Base-by-base conservation (phyloP, 35 echinoderm and acorn worm genomes). In the Stichopus chloronotus region DNA sequence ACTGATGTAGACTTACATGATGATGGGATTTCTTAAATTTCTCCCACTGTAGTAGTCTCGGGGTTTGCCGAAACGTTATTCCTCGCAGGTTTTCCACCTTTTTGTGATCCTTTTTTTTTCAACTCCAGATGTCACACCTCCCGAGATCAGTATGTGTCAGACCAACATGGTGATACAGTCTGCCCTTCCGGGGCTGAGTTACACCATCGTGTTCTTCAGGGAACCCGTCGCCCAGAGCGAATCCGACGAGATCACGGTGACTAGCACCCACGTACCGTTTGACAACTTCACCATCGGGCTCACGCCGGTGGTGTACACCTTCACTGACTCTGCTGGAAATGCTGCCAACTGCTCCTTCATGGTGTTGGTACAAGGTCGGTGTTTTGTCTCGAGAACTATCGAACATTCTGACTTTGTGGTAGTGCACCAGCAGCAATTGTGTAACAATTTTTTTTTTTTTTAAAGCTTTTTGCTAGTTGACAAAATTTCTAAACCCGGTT, bases 341-440 rank as follows among this genome's bases (percentile, higher is more conserved):
- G n/a, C 59, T 8, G 95, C 93, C n/a, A 89, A 54, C 4, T 96
- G 95, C 76, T 22, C 90, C 8, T 96, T 96, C 63, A 90, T 24
- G 20, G 86, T 96, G 3, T 72, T 87, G 13, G 86, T 96, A 9
- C 82, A 85, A 58, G 82, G 82, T 85, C 17, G n/a, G 55, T 85
- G 55, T 56, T 4, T 84, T n/a, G 9, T 56, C 43, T 84, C 4
- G 7, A 1, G 30, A 43, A 43, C 30, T 43, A 43, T 43, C 3
- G 30, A 43, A 43, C 3, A 43, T 43, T 43, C 0, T 43, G 30
- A 43, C 30, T 43, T 43, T 43, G 1, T 43, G 1, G 30, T 43
- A 43, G 30, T 43, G 30, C 30, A 43, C 30, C 30, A 43, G 30
- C 30, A 43, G 30, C 30, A 43, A 43, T 43, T 43, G 30, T 43